phyloP scores from a whole-genome alignment of 2,888 invertebrate species.

The Xanthia icteritia region DNA sequence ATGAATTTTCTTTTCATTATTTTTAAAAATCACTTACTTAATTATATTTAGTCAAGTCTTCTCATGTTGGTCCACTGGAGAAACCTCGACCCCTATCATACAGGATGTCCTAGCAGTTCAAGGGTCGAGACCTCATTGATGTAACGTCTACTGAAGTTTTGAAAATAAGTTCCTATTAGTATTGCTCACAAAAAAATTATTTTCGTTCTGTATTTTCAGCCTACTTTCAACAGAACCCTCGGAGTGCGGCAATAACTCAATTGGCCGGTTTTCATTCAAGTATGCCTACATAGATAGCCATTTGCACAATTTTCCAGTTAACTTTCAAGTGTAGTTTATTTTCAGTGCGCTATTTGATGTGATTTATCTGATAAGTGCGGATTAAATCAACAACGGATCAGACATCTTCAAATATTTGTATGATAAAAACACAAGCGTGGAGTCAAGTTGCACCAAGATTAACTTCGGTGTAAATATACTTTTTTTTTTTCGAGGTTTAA shows the following conservation, averaged over 20 bases:
- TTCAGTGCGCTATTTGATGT: slow-evolving; percentile 36
- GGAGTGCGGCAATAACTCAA: neutral
- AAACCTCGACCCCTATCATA: too few species aligned
- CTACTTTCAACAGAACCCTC: too few species aligned
- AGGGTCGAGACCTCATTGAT: too few species aligned
- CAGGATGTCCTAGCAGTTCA: too few species aligned
- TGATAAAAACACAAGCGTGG: slow-evolving; percentile 3
- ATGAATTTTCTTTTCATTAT: too few species aligned
- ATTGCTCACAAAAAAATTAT: too few species aligned
- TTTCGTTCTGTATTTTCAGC: too few species aligned
- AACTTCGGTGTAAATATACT: neutral
- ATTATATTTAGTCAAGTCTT: too few species aligned
- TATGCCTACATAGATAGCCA: slow-evolving; percentile 15
- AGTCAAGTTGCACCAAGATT: neutral
- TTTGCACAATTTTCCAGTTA: slow-evolving; percentile 20
- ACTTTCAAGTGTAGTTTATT: slow-evolving; percentile 24
- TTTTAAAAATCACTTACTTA: too few species aligned
- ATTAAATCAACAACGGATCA: slow-evolving; percentile 34
- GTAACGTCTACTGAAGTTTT: too few species aligned
- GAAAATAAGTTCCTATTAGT: too few species aligned
- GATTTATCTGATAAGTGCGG: slow-evolving; percentile 44
- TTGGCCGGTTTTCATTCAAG: slow-evolving; percentile 19
- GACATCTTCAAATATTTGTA: slow-evolving; percentile 22
- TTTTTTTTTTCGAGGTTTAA: neutral
- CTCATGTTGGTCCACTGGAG: too few species aligned